Conservation (phyloP, 2,113 vertebrate species). For the Hemiscyllium ocellatum region DNA sequence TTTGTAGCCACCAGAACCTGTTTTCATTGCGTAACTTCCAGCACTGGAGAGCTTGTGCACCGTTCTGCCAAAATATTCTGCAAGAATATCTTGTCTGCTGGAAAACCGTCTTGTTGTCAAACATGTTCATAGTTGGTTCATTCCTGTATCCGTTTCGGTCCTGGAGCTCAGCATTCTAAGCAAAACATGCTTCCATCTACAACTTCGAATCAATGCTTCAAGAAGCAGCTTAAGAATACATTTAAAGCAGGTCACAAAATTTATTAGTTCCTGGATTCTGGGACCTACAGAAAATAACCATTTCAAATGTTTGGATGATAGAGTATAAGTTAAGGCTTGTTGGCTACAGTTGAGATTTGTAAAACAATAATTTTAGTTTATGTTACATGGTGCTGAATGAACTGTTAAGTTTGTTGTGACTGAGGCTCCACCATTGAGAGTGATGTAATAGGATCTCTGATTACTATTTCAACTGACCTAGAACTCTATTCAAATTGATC, state of each 20-base stretch:
- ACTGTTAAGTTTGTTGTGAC: neutral
- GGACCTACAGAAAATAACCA: neutral
- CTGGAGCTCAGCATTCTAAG: neutral
- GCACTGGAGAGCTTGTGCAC: neutral
- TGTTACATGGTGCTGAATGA: neutral
- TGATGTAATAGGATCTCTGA: neutral
- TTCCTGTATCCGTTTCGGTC: neutral
- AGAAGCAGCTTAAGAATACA: neutral
- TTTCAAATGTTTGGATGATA: neutral
- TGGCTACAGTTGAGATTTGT: neutral
- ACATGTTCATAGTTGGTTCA: neutral
- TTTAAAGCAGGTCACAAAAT: neutral
- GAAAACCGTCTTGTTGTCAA: slow-evolving; percentile 6
- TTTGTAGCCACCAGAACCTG: neutral
- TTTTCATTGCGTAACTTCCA: neutral
- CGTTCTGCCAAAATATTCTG: neutral
- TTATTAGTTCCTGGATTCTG: neutral
- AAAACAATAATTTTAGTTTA: neutral
- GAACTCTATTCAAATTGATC: neutral
- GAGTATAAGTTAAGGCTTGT: neutral
- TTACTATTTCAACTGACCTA: neutral
- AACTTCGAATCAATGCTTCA: neutral
- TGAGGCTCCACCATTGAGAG: neutral
- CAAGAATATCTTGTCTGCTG: neutral
- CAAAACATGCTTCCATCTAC: slow-evolving; percentile 8